Evolutionary conservation across 1,140 invertebrate species (phyloP).

Genomic region (Drosophila suzukii): DNA sequence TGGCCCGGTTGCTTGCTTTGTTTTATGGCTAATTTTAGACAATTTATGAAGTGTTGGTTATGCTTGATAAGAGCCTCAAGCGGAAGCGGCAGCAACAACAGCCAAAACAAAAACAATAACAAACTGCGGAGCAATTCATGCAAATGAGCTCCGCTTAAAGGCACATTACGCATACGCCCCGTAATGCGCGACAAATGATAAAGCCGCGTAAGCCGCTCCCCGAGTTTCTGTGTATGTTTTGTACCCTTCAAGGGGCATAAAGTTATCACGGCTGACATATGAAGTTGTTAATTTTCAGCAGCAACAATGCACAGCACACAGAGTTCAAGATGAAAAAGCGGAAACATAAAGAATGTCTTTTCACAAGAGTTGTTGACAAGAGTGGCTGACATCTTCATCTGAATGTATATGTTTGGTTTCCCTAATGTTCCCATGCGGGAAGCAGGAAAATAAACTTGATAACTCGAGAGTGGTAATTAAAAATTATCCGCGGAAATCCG

Average conservation of each 20-base stretch:
- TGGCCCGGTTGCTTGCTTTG: constrained; percentile 45
- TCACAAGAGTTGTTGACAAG: constrained; percentile 23
- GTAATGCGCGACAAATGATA: constrained; percentile 67
- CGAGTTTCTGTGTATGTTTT: neutral
- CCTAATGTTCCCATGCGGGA: neutral
- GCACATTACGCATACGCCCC: constrained; percentile 68
- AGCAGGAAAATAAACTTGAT: constrained; percentile 8
- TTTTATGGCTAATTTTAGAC: constrained; percentile 81
- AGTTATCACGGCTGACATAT: constrained; percentile 63
- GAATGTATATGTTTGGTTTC: neutral
- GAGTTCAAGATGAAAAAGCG: constrained; percentile 19
- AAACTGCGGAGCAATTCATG: constrained; percentile 64
- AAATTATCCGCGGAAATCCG: constrained; percentile 8
- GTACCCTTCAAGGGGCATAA: constrained; percentile 1
- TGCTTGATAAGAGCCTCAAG: constrained; percentile 69
- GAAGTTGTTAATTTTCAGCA: constrained; percentile 71
- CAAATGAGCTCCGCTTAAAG: constrained; percentile 71
- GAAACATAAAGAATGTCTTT: constrained; percentile 19
- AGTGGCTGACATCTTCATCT: constrained; percentile 22
- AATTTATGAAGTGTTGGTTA: constrained; percentile 82
- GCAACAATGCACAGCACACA: constrained; percentile 9
- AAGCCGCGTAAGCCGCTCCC: constrained; percentile 30
- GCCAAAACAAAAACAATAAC: constrained; percentile 36
- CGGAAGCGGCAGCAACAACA: constrained; percentile 38
- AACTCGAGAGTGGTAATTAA: constrained; percentile 16